Evolutionary conservation across 2,113 vertebrate species (phyloP), one percentile per base, ranked within the genome.

Genomic region (Tetrao urogallus): DNA sequence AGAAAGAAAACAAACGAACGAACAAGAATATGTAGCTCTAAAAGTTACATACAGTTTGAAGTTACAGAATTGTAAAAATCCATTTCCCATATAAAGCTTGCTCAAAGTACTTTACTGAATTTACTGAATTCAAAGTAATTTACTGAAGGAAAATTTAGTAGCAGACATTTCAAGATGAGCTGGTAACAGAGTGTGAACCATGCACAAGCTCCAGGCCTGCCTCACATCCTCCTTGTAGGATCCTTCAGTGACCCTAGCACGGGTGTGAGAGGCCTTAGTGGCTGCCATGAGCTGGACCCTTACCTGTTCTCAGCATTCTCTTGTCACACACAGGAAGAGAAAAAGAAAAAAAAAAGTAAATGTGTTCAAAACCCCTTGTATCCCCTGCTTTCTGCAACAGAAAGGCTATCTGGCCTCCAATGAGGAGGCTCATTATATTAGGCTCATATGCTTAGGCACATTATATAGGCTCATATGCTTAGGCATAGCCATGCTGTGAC

Each of bases 221-320:
- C 52, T 40, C 2, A 0, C 6, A 2, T 30, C 27, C 15, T 79
- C 78, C n/a, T 20, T 13, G 45, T 19, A 58, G 32, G 7, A 72
- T 47, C 27, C 24, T 65, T n/a, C 67, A 82, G 42, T 73, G 42
- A 58, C 18, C 10, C 54, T 73, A 40, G 11, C 13, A 1, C 3
- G 1, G 34, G 34, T 0, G 0, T 18, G n/a, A 57, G 69, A 79
- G 43, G 64, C 40, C 8, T 76, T 38, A 61, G 38, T 5, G 6
- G 32, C 34, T 86, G 21, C 66, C 66, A 21, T 19, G 17, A 80
- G 21, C 14, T 66, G 56, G 10, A 34, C 76, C 79, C 82, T 66
- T 58, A 85, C 40, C 64, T 70, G 9, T 36, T 86, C 52, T 60
- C 15, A 72, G 34, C 77, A 20, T 8, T 11, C 22, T 70, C 6